Evolutionary conservation across 2,888 invertebrate species (phyloP).

Genomic region (Lasiommata megera): DNA sequence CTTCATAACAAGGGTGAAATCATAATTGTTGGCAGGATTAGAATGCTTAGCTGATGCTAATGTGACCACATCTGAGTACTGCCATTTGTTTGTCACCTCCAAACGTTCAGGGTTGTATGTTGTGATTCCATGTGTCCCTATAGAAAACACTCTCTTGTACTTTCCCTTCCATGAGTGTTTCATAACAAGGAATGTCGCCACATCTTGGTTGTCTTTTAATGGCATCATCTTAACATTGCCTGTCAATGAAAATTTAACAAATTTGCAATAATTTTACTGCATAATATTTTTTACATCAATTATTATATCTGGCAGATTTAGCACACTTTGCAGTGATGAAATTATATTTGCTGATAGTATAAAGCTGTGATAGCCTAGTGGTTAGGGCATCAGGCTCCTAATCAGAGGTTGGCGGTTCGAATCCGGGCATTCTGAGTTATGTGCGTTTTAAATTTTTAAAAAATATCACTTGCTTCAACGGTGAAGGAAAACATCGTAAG

Average conservation of each 20-base stretch:
- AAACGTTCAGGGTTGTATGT: slow-evolving; percentile 92
- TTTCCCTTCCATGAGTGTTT: slow-evolving; percentile 99
- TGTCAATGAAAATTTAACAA: slow-evolving; percentile 36
- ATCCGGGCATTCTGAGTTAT: too few relatives aligned
- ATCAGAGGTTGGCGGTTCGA: too few relatives aligned
- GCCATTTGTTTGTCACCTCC: slow-evolving; percentile 94
- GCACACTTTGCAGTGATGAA: too few relatives aligned
- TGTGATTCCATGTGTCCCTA: slow-evolving; percentile 96
- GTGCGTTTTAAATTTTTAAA: too few relatives aligned
- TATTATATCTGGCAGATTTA: too few relatives aligned
- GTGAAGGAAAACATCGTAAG: too few relatives aligned
- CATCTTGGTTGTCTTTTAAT: slow-evolving; percentile 96
- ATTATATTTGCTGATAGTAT: too few relatives aligned
- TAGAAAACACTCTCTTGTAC: slow-evolving; percentile 98
- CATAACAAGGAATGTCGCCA: slow-evolving; percentile 97
- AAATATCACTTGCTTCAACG: too few relatives aligned
- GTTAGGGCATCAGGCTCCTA: too few relatives aligned
- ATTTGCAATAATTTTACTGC: too few relatives aligned
- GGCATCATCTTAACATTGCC: slow-evolving; percentile 88
- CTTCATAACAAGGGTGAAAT: slow-evolving; percentile 91
- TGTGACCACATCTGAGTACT: slow-evolving; percentile 89
- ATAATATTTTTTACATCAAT: too few relatives aligned
- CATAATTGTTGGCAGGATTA: slow-evolving; percentile 81
- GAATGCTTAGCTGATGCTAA: slow-evolving; percentile 83
- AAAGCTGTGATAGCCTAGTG: too few relatives aligned